Percentiles rank a stretch among this genome's conserved stretches.
phyloP scores from a whole-genome alignment of 2,113 vertebrate genomes.

The Alectura lathami region DNA sequence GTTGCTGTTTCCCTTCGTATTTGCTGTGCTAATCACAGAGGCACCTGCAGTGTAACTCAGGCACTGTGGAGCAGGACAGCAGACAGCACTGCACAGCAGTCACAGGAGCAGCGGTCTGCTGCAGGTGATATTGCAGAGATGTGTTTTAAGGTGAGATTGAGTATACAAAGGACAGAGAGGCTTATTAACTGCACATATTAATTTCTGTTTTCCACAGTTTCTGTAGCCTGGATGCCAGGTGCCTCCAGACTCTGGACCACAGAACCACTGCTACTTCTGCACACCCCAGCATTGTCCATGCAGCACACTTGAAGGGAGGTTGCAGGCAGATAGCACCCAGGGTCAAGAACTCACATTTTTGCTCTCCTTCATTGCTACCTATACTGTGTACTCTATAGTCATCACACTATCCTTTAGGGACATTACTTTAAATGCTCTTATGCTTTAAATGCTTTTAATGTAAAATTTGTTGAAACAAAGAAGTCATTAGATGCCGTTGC shows the following conservation, averaged over 20 bases:
- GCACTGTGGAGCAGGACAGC: neutral
- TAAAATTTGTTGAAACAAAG: conserved; percentile 22
- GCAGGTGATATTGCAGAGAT: neutral
- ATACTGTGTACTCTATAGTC: neutral
- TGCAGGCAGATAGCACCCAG: neutral
- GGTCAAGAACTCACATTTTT: neutral
- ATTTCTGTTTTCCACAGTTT: neutral
- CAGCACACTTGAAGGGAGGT: neutral
- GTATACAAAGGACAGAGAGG: neutral
- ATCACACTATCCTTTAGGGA: neutral
- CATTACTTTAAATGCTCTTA: conserved; percentile 32
- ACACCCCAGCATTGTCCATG: neutral
- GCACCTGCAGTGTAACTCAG: neutral
- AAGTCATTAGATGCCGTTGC: neutral
- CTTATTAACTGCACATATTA: fast-evolving
- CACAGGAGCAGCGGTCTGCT: neutral
- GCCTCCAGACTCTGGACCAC: neutral
- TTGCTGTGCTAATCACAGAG: neutral
- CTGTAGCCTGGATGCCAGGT: neutral
- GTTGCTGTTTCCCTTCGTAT: neutral
- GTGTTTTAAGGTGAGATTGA: neutral
- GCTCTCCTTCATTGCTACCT: neutral
- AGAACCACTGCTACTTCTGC: neutral
- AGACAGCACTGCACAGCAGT: neutral
- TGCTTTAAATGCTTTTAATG: too few relatives aligned